Conservation (phyloP, 2,113 vertebrate species). For the Macroglossus sobrinus region DNA sequence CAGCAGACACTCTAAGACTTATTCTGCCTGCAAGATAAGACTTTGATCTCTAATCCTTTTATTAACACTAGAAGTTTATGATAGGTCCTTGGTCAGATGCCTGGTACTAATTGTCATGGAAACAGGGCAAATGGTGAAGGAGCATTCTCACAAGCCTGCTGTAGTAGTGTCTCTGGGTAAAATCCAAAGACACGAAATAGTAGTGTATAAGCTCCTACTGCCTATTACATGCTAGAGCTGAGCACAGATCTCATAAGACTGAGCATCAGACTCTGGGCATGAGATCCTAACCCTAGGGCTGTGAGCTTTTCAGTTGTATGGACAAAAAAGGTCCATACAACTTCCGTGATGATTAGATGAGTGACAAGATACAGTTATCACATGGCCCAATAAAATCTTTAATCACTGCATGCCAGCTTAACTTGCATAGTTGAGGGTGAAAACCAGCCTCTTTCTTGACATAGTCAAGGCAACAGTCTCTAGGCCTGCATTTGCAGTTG, state of each 20-base stretch:
- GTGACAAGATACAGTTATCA: not conserved
- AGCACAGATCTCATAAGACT: not conserved
- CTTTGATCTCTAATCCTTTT: not conserved
- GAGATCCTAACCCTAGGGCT: not conserved
- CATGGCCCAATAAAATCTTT: not conserved
- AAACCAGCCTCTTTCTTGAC: not conserved
- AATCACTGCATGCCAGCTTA: not conserved
- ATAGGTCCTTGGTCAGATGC: not conserved
- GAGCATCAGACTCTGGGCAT: not conserved
- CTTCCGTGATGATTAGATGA: not conserved
- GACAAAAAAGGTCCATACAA: not conserved
- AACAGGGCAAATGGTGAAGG: not conserved
- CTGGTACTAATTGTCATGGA: not conserved
- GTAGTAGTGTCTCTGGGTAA: not conserved
- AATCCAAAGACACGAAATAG: not conserved
- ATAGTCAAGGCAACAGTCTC: not conserved
- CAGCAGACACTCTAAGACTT: not conserved
- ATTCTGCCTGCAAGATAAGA: not conserved
- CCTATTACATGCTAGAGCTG: not conserved
- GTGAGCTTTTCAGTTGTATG: not conserved
- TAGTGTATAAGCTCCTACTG: not conserved
- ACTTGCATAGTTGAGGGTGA: not conserved
- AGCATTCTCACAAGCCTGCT: not conserved
- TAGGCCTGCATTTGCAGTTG: not conserved
- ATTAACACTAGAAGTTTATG: not conserved